These are phyloP conservation scores for Drosophila tripunctata DNA, from an alignment of 2,888 invertebrate species.

Conservation along the genomic window DNA sequence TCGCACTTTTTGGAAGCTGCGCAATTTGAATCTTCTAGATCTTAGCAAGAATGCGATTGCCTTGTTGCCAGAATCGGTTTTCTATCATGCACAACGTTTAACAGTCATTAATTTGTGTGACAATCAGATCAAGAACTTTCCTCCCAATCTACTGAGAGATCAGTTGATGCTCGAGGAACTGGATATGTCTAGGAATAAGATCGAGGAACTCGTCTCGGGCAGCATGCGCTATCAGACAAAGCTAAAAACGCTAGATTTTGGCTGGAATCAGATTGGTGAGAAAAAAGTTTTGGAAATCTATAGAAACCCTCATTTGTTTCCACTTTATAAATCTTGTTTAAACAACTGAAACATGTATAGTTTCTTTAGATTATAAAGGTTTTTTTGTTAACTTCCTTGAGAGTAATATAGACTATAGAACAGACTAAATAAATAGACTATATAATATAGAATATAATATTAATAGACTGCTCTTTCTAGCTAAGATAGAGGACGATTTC, in stretches of 20 bases:
- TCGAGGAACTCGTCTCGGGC: conserved; percentile 85
- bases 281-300: too few species aligned
- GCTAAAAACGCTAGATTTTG: conserved; percentile 86
- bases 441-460: too few species aligned
- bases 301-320: too few species aligned
- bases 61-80: conserved; percentile 85
- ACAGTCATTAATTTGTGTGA: conserved; percentile 82
- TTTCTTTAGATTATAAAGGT: too few species aligned
- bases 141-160: conserved; percentile 85
- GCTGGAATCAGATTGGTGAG: conserved; percentile 86
- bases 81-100: conserved; percentile 84
- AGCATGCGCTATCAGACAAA: conserved; percentile 85
- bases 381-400: too few species aligned
- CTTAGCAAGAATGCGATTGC: conserved; percentile 86
- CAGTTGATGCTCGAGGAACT: conserved; percentile 87
- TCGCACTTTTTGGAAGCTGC: conserved; percentile 85
- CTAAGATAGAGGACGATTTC: conserved; percentile 79
- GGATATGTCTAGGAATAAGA: conserved; percentile 87
- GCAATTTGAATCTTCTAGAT: conserved; percentile 87
- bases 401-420: too few species aligned
- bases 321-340: too few species aligned
- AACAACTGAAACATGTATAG: too few species aligned
- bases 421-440: too few species aligned
- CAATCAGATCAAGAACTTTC: conserved; percentile 85
- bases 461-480: conserved; percentile 47